A percentile compares a stretch with the other conserved stretches of the same genome.
These are phyloP conservation scores for Atopsyche davidsoni DNA, from an alignment of 1,140 invertebrate genomes.

Conservation along the genomic window DNA sequence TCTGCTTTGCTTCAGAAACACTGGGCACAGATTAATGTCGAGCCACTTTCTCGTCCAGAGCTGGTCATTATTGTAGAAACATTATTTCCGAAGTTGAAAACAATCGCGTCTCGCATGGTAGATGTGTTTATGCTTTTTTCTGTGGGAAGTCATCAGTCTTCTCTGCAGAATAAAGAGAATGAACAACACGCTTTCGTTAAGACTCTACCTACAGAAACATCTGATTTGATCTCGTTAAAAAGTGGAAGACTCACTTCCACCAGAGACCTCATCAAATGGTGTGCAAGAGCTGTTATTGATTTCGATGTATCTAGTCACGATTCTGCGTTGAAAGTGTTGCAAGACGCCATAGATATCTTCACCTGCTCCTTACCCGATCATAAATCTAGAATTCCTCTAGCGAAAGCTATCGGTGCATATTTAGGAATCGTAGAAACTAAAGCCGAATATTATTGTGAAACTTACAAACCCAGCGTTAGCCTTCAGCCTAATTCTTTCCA, in stretches of 20 bases:
- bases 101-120: constrained; percentile 70
- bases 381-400: constrained; percentile 57
- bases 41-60: constrained; percentile 71
- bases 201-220: constrained; percentile 28
- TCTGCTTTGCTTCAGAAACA: constrained; percentile 71
- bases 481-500: constrained; percentile 39
- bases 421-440: constrained; percentile 78
- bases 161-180: constrained; percentile 37
- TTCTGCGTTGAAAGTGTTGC: constrained; percentile 71
- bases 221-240: constrained; percentile 36
- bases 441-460: constrained; percentile 72
- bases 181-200: constrained; percentile 34
- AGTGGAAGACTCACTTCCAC: constrained; percentile 66
- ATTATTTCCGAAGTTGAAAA: constrained; percentile 66
- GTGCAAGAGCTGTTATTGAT: constrained; percentile 64
- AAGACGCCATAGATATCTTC: constrained; percentile 90
- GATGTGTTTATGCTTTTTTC: constrained; percentile 81
- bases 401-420: constrained; percentile 69
- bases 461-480: constrained; percentile 71
- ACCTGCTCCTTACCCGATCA: constrained; percentile 65
- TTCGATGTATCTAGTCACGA: constrained; percentile 71
- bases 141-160: constrained; percentile 56
- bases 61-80: constrained; percentile 60
- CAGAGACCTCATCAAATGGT: constrained; percentile 92
- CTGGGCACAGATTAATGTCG: constrained; percentile 74